phyloP scores from a whole-genome alignment of 2,113 vertebrate species.

The Takifugu flavidus region DNA sequence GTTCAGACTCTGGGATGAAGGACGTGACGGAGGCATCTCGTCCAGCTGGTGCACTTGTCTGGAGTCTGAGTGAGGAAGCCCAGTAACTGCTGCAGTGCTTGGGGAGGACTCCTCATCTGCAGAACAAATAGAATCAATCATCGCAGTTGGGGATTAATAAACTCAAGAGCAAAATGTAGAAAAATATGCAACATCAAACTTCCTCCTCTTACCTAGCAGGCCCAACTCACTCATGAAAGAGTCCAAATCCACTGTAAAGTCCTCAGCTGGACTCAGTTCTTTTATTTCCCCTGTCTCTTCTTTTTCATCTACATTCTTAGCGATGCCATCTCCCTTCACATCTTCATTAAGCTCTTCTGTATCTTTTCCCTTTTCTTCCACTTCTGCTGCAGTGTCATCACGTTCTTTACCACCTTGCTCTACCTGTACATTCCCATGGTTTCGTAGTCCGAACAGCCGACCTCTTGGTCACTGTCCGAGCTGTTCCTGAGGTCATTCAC shows the following conservation, averaged over 20 bases:
- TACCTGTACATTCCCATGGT: slow-evolving; percentile 10
- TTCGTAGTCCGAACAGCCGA: slow-evolving; percentile 18
- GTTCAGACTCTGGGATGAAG: slow-evolving; percentile 40
- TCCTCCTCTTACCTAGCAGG: slow-evolving; percentile 53
- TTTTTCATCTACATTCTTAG: slow-evolving; percentile 4
- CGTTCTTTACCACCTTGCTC: not conserved
- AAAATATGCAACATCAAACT: not conserved
- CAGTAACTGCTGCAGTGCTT: slow-evolving; percentile 9
- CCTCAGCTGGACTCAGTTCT: slow-evolving; percentile 8
- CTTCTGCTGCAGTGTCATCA: slow-evolving; percentile 1
- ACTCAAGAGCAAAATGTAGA: not conserved
- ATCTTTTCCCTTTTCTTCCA: slow-evolving; percentile 6
- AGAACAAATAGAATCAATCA: slow-evolving; percentile 8
- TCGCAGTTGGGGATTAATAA: not conserved
- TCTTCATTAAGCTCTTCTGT: not conserved
- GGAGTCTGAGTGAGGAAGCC: slow-evolving; percentile 35
- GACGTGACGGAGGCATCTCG: slow-evolving; percentile 18
- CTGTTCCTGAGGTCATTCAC: slow-evolving; percentile 12
- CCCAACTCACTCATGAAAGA: slow-evolving; percentile 51
- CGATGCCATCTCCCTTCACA: not conserved
- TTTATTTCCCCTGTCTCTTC: slow-evolving; percentile 22
- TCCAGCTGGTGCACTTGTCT: slow-evolving; percentile 26
- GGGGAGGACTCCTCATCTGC: slow-evolving; percentile 43
- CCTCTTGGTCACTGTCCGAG: slow-evolving; percentile 34
- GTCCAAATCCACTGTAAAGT: slow-evolving; percentile 53